phyloP scores from a whole-genome alignment of 2,888 invertebrate species.

The Isoperla grammatica region DNA sequence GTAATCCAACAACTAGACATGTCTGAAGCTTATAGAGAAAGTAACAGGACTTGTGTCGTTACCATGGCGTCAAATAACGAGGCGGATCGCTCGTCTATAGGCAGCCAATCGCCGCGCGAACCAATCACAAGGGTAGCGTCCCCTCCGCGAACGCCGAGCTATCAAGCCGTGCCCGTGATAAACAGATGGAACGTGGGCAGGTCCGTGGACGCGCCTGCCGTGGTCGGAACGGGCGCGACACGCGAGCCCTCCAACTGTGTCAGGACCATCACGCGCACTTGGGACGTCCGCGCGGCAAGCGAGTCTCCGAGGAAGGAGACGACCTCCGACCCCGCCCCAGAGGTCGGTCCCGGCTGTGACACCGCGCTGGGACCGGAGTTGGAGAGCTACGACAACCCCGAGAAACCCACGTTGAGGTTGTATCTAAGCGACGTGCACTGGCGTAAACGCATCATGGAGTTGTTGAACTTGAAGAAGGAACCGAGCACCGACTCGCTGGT shows the following conservation, averaged over 20 bases:
- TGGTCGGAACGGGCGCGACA: background rate
- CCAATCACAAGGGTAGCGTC: background rate
- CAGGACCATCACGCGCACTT: background rate
- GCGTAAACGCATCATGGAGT: conserved; percentile 18
- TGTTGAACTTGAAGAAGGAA: conserved; percentile 4
- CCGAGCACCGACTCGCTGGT: conserved; percentile 1
- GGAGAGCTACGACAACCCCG: background rate
- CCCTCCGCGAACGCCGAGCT: background rate
- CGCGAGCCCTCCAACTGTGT: conserved; percentile 4
- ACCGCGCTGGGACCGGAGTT: background rate
- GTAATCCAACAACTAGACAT: too few relatives aligned
- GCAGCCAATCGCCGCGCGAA: background rate
- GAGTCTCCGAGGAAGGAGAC: too few relatives aligned
- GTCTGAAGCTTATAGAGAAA: too few relatives aligned
- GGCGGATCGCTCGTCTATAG: too few relatives aligned
- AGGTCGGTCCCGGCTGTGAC: too few relatives aligned
- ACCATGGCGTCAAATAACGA: too few relatives aligned
- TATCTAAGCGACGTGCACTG: conserved; percentile 18
- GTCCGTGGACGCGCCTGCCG: background rate
- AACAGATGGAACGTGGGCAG: background rate
- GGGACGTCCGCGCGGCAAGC: background rate
- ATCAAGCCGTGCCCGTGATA: conserved; percentile 9
- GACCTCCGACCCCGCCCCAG: too few relatives aligned
- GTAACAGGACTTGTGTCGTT: too few relatives aligned
- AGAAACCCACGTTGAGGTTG: background rate